Conservation (phyloP, 2,797 vertebrate genomes). For the Leontopithecus rosalia region DNA sequence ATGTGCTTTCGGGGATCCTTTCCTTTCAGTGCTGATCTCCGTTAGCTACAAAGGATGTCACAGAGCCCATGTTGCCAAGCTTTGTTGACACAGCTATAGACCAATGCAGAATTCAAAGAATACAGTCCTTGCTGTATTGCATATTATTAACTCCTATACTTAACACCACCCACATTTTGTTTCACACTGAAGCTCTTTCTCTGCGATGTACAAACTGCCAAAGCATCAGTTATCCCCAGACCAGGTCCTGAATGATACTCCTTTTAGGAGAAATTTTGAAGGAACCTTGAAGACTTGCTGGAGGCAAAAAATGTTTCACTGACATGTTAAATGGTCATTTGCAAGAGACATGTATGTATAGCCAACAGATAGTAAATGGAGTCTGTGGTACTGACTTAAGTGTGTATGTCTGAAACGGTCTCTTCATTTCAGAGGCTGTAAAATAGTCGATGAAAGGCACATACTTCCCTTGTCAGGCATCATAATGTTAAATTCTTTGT, state of each 20-base stretch:
- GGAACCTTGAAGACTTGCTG: not conserved
- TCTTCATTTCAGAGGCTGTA: not conserved
- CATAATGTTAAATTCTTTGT: not conserved
- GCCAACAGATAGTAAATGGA: not conserved
- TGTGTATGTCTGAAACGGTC: not conserved
- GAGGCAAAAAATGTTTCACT: not conserved
- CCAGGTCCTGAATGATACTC: not conserved
- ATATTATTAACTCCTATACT: not conserved
- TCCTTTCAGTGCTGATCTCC: not conserved
- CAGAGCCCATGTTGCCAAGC: not conserved
- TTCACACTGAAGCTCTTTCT: not conserved
- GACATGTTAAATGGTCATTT: not conserved
- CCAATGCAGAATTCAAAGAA: not conserved
- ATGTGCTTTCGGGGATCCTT: not conserved
- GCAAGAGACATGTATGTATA: not conserved
- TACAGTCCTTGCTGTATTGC: rapidly evolving
- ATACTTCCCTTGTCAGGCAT: not conserved
- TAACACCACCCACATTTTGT: not conserved
- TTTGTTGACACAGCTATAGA: not conserved
- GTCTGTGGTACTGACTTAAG: not conserved
- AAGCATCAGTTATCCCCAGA: not conserved
- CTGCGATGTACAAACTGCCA: not conserved
- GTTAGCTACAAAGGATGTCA: not conserved
- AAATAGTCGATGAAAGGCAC: not conserved
- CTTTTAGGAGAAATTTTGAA: not conserved